These are phyloP conservation scores for Mythimna loreyi DNA, from an alignment of 2,888 invertebrate species.

Conservation along the genomic window DNA sequence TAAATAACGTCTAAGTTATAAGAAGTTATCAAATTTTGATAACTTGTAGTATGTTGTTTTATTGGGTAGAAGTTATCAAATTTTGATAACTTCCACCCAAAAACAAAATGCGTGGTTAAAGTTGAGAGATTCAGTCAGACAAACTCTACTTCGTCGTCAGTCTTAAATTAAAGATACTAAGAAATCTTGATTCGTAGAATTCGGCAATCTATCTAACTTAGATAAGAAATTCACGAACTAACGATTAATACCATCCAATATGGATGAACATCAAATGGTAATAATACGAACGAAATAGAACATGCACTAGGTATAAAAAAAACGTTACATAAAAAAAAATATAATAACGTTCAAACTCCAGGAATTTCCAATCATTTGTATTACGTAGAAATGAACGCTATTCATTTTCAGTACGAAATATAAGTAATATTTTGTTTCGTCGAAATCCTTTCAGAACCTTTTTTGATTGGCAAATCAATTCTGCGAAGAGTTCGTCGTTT, in stretches of 20 bases:
- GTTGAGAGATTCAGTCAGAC: not conserved
- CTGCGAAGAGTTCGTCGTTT: constrained; percentile 50
- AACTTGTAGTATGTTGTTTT: too few species aligned
- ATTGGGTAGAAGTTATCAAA: too few species aligned
- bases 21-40: too few species aligned
- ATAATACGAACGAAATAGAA: not conserved
- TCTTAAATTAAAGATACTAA: constrained; percentile 9
- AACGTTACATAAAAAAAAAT: not conserved
- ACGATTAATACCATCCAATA: not conserved
- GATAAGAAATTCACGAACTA: not conserved
- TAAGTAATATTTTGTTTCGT: constrained; percentile 59
- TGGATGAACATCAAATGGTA: not conserved
- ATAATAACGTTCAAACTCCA: not conserved
- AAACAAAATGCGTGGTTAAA: not conserved
- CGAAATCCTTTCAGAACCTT: constrained; percentile 58
- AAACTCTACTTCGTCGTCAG: not conserved
- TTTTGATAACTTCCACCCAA: too few species aligned
- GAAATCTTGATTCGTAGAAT: constrained; percentile 16
- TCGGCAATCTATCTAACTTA: not conserved
- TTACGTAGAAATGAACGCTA: constrained; percentile 52
- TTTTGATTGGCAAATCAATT: constrained; percentile 56
- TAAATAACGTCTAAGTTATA: too few species aligned
- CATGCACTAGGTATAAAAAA: not conserved
- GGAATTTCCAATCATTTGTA: constrained; percentile 34
- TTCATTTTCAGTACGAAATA: constrained; percentile 47